phyloP scores from a whole-genome alignment of 2,113 vertebrate species.

The Corapipo altera region DNA sequence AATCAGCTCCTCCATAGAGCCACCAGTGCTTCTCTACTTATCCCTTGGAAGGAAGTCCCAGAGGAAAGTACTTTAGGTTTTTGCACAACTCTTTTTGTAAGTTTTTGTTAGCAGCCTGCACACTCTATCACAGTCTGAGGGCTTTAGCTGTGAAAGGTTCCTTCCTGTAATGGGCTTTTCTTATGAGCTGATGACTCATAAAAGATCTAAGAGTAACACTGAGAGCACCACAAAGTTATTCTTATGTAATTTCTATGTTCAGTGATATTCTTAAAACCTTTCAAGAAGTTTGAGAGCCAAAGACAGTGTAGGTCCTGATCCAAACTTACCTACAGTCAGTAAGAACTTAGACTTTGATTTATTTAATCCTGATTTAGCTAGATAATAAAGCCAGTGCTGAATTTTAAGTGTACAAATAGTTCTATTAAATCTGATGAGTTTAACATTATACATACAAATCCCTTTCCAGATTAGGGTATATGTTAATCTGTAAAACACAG shows the following conservation, averaged over 20 bases:
- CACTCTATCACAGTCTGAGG: background rate
- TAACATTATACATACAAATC: conserved; percentile 53
- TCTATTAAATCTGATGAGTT: background rate
- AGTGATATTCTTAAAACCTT: background rate
- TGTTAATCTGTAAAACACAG: background rate
- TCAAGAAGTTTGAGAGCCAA: background rate
- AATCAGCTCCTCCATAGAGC: background rate
- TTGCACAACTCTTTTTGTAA: background rate
- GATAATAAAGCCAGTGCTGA: conserved; percentile 40
- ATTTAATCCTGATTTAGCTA: conserved; percentile 38
- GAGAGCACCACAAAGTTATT: background rate
- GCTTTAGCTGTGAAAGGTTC: background rate
- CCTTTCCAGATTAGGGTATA: background rate
- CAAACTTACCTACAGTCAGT: background rate
- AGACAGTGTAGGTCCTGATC: background rate
- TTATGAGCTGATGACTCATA: background rate
- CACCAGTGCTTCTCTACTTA: background rate
- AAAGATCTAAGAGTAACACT: background rate
- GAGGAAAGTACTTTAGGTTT: background rate
- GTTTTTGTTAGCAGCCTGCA: background rate
- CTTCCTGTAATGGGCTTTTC: background rate
- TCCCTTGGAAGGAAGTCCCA: background rate
- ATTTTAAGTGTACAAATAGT: conserved; percentile 35
- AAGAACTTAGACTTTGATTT: conserved; percentile 18
- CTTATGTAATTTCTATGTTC: background rate